Evolutionary conservation across 92 coral and sea anemone genomes (phyloP), one percentile per base, ranked within the genome.

Genomic region (Pocillopora grandis): DNA sequence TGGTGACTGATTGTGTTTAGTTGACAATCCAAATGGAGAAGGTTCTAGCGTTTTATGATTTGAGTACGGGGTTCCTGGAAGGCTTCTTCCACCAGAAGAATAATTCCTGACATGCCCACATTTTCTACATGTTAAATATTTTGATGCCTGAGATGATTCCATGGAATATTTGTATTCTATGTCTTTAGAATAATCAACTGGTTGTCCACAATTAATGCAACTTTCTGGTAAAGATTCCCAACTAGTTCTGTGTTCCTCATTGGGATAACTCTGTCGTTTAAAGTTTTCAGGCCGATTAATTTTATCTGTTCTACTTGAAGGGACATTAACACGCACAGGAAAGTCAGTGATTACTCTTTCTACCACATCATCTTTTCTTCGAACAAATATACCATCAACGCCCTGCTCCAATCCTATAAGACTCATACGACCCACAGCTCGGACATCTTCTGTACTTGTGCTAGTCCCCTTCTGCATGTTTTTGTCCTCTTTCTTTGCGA

Each of bases 121-220:
- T 69, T 82, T 88, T 62, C 81, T 78, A 57, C 94, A 91, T n/a
- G 55, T 76, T 27, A 82, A 67, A 65, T 58, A 19, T 12, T 84
- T 21, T n/a, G 82, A 27, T 14, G 82, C 36, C 20, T 20, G 48
- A 55, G 74, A 57, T 63, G 86, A 62, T 23, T 73, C 86, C 2
- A 63, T 11, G 10, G 79, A 73, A 12, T 56, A 16, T 12, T 23
- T 62, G 69, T 59, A 59, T 14, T 71, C 59, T 52, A 42, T 42
- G 64, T 78, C 82, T 67, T 36, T 80, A 21, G 21, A 35, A 33
- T 61, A 59, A 75, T 88, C 80, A 58, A 82, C 75, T 9, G 84
- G 85, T 66, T 92, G 95, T 14, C 95, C 95, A 75, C 95, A 93
- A 73, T 90, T 88, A 7, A 89, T 89, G 56, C 97, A 93, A 71